Percentiles rank a stretch among this genome's conserved stretches.
These are phyloP conservation scores for Bradypodion ventrale DNA, from an alignment of 2,797 vertebrate genomes.

Conservation along the genomic window DNA sequence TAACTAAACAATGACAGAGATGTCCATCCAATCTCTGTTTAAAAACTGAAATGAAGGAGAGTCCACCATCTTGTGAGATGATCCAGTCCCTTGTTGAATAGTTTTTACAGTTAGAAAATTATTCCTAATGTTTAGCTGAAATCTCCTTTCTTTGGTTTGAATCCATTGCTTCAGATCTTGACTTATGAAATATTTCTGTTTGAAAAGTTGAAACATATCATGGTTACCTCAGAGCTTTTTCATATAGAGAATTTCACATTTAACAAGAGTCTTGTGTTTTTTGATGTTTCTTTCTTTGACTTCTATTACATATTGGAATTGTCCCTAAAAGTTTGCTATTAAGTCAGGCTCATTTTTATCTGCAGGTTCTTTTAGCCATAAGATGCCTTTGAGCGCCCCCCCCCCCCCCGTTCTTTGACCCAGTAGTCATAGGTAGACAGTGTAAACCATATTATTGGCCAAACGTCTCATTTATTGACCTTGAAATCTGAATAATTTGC, in stretches of 20 bases:
- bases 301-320: background rate
- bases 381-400: background rate
- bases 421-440: background rate
- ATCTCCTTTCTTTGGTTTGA: too few species aligned
- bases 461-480: background rate
- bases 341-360: background rate
- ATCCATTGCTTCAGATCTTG: too few species aligned
- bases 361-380: background rate
- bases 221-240: too few species aligned
- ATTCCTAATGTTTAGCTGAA: too few species aligned
- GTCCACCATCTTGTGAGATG: too few species aligned
- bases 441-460: background rate
- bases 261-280: background rate
- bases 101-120: too few species aligned
- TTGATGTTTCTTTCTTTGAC: background rate
- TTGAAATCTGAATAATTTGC: slow-evolving; percentile 4
- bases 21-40: too few species aligned
- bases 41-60: too few species aligned
- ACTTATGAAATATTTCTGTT: too few species aligned
- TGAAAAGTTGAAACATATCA: too few species aligned
- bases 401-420: background rate
- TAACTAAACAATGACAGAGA: too few species aligned
- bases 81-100: too few species aligned
- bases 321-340: background rate
- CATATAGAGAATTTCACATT: background rate